phyloP scores from a whole-genome alignment of 2,797 vertebrate genomes.

The Botia almorhae region DNA sequence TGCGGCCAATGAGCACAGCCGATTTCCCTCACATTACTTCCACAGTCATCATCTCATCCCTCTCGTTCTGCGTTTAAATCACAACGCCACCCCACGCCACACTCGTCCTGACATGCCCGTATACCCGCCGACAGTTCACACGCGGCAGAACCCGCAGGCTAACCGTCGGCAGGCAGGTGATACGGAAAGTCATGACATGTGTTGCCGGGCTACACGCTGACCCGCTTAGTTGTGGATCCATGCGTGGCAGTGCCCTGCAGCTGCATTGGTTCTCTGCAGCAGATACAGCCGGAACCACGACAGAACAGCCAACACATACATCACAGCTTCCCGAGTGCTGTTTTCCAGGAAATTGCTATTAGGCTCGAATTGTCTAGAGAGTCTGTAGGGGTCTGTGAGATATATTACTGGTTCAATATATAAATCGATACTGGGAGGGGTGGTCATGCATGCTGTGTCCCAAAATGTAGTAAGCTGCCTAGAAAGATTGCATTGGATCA shows the following conservation, averaged over 20 bases:
- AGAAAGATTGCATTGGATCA: neutral
- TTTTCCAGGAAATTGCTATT: conserved; percentile 49
- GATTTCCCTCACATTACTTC: conserved; percentile 4
- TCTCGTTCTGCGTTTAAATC: conserved; percentile 24
- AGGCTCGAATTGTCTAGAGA: conserved; percentile 44
- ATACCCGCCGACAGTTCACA: conserved; percentile 32
- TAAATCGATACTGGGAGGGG: conserved; percentile 31
- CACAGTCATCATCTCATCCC: conserved; percentile 31
- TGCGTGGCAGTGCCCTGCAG: conserved; percentile 44
- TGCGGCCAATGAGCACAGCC: conserved; percentile 17
- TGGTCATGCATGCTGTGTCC: neutral
- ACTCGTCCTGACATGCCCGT: conserved; percentile 16
- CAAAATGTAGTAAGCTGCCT: neutral
- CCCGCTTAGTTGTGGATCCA: conserved; percentile 57
- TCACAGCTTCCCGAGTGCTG: conserved; percentile 24
- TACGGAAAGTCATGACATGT: conserved; percentile 30
- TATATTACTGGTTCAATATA: conserved; percentile 29
- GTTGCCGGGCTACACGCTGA: conserved; percentile 45
- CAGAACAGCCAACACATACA: conserved; percentile 59
- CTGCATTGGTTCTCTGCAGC: conserved; percentile 47
- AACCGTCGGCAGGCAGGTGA: conserved; percentile 52
- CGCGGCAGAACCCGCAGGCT: conserved; percentile 38
- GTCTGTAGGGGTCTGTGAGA: conserved; percentile 48
- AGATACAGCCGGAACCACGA: conserved; percentile 43
- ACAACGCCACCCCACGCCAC: neutral